Evolutionary conservation across 1,140 invertebrate genomes (phyloP), one percentile per base, ranked within the genome.

Genomic region (Doryteuthis pealeii): DNA sequence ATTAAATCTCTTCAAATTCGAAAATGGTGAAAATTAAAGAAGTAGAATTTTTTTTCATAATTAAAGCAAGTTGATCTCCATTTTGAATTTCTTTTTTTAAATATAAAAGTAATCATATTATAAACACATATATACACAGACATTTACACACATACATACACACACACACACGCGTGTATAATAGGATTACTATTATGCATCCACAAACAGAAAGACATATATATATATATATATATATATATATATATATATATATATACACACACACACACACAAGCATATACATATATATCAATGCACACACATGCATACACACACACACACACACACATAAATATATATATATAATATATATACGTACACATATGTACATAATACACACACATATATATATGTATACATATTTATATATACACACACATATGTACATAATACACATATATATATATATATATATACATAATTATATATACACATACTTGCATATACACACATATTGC

Each of bases 261-360:
- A 58, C 15, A 28, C 15, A 28, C 15, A 28, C 15, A 28, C 15
- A 28, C 15, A 28, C 26, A 28, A 5, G 15, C 15, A 28, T 58
- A 28, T 58, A 15, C 15, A 28, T 58, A 15, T 58, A 28, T 58
- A 28, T 58, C 2, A 5, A 28, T 58, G 15, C 15, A 58, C 15
- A 28, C 15, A 58, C 15, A 58, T 58, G 15, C 26, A 58, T 62
- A 62, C 18, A 62, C 18, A 62, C 18, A 22, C 18, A 58, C 1
- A 58, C 18, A 58, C 15, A 58, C 15, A 58, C 54, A 58, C 15
- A 40, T 58, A 26, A 5, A 58, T 58, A 18, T 58, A 58, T 58
- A 18, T 58, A 58, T 58, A 58, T 58, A n/a, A 58, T 58, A 58
- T 58, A 58, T 58, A 58, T 58, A 58, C 15, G 15, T 58, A 58